Conservation (phyloP, 2,797 vertebrate genomes). For the Lemur catta region DNA sequence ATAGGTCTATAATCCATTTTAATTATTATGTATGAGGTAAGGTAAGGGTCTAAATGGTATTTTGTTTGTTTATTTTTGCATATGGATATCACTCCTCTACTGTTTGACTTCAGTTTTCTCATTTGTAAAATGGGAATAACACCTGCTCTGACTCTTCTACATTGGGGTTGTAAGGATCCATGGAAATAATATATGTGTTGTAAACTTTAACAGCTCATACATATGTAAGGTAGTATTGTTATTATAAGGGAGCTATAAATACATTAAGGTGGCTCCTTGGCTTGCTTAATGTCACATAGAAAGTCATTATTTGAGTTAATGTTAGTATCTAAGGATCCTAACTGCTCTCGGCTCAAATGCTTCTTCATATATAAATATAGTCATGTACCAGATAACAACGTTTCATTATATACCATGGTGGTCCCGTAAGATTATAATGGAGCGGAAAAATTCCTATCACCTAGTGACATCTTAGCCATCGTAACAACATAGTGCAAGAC, state of each 20-base stretch:
- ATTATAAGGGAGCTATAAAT: slow-evolving; percentile 23
- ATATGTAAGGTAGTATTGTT: not conserved
- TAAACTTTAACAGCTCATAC: not conserved
- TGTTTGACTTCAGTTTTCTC: slow-evolving; percentile 31
- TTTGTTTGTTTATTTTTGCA: slow-evolving; percentile 16
- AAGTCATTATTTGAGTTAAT: slow-evolving; percentile 30
- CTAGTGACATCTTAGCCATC: not conserved
- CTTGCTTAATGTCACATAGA: not conserved
- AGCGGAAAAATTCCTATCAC: not conserved
- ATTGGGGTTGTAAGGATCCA: not conserved
- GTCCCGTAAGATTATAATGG: not conserved
- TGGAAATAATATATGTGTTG: slow-evolving; percentile 15
- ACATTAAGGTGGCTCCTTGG: slow-evolving; percentile 8
- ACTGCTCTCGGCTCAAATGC: not conserved
- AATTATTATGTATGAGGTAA: not conserved
- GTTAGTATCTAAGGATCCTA: not conserved
- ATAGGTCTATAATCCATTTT: not conserved
- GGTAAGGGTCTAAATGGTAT: not conserved
- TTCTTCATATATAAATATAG: slow-evolving; percentile 10
- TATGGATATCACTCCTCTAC: not conserved
- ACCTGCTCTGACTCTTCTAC: not conserved
- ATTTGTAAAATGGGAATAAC: slow-evolving; percentile 28
- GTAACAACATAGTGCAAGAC: not conserved
- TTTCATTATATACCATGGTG: not conserved
- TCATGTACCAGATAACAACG: not conserved